Percentiles rank a stretch among this genome's conserved stretches.
Conservation (phyloP, 2,113 vertebrate species). For the Campylomormyrus numenius region DNA sequence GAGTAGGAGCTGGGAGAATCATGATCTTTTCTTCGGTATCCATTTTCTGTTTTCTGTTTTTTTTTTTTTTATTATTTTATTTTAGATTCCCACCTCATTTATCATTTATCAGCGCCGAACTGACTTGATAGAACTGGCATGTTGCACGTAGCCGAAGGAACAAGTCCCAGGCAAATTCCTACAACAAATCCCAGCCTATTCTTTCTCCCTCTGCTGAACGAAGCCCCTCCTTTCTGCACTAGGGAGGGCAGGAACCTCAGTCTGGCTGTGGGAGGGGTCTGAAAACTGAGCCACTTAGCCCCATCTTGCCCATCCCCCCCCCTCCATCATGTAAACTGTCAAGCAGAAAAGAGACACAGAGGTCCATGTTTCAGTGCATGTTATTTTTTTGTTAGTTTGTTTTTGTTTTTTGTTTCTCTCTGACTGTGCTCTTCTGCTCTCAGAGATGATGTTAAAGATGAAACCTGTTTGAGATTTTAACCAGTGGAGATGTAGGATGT, state of each 20-base stretch:
- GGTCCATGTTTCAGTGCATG: neutral
- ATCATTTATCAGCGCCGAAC: neutral
- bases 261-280: neutral
- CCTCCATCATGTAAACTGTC: neutral
- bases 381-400: neutral
- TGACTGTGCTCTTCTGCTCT: neutral
- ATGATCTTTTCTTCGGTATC: neutral
- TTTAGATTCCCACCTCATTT: neutral
- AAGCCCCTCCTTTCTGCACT: conserved; percentile 2
- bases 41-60: neutral
- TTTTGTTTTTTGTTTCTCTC: neutral
- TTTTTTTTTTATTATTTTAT: neutral
- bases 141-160: neutral
- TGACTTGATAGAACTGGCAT: neutral
- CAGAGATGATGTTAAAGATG: neutral
- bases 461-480: neutral
- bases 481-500: neutral
- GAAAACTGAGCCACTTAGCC: neutral
- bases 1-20: neutral
- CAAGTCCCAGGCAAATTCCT: neutral
- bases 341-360: neutral
- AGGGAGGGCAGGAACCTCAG: neutral
- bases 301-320: neutral
- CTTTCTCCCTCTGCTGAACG: neutral
- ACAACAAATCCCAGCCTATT: neutral